These are phyloP conservation scores for human (Homo sapiens) DNA, from an alignment of 2,113 vertebrate genomes.

Conservation along the genomic window DNA sequence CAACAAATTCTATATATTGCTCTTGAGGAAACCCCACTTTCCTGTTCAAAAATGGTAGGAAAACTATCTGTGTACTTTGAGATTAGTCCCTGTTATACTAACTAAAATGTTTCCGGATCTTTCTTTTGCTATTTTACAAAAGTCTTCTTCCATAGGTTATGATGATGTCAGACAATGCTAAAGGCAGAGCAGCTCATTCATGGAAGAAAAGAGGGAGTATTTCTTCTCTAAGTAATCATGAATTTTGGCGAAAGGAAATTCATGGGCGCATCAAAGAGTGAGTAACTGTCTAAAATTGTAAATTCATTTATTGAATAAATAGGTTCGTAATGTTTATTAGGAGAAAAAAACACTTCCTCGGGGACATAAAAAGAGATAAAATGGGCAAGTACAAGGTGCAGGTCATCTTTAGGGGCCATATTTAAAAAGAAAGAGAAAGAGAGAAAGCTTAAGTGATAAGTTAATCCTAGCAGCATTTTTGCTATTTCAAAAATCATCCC, in stretches of 20 bases:
- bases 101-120: neutral
- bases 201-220: constrained; percentile 82
- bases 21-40: neutral
- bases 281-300: constrained; percentile 65
- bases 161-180: constrained; percentile 83
- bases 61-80: neutral
- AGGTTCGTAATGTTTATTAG: neutral
- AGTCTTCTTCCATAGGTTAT: neutral
- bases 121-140: neutral
- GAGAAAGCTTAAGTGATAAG: neutral
- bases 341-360: neutral
- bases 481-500: neutral
- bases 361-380: neutral
- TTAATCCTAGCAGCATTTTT: neutral
- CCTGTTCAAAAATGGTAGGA: neutral
- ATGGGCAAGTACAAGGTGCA: neutral
- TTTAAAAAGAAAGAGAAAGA: neutral
- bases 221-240: constrained; percentile 83
- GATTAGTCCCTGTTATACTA: neutral
- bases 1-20: neutral
- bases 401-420: neutral
- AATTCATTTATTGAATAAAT: neutral
- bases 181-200: constrained; percentile 79
- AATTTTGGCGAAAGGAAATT: constrained; percentile 80
- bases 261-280: constrained; percentile 85